Base-by-base conservation (phyloP, 2,888 invertebrate genomes). In the Cataglyphis rosenhaueri region DNA sequence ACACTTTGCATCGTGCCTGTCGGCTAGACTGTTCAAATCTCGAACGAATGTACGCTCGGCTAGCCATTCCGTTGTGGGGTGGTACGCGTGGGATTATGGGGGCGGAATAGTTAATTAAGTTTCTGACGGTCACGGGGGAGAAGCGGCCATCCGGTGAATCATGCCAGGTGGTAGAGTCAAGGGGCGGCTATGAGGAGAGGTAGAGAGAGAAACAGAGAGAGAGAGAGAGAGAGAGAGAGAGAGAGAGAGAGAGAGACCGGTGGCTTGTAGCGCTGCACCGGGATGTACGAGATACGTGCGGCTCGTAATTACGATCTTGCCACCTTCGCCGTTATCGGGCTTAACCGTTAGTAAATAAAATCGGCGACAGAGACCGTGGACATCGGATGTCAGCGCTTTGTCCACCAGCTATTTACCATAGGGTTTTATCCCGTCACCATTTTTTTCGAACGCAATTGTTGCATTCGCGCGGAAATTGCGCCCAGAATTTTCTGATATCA, bases 71-170 rank as follows among this genome's bases (percentile, higher is more conserved):
- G 68, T 65, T 59, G 65, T 41, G 59, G 12, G 52, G 61, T 25
- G 62, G 48, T 78, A 32, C 88, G 84, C 86, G 86, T 84, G 87
- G 91, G 92, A 91, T 92, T 91, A 91, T 91, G 44, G 85, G 88
- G 85, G 81, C 82, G 90, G 92, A 91, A 92, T 93, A 91, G 92
- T 93, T 93, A 93, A 93, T 93, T 93, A 92, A 92, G 92, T 92
- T 92, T 92, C 91, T 85, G 89, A 88, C 87, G 89, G 91, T 87
- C 92, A 89, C 89, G 82, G 85, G 92, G 91, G 91, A 92, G 89
- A 89, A 88, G 89, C 86, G 89, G 86, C 86, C 87, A 86, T 88
- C 83, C 87, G 82, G 87, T 91, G 91, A 92, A 92, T 93, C 91
- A 92, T 91, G 90, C 90, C 86, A 76, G 82, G 76, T 71, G 82